Evolutionary conservation across 2,113 vertebrate genomes (phyloP).

Genomic region (Nothoprocta perdicaria): DNA sequence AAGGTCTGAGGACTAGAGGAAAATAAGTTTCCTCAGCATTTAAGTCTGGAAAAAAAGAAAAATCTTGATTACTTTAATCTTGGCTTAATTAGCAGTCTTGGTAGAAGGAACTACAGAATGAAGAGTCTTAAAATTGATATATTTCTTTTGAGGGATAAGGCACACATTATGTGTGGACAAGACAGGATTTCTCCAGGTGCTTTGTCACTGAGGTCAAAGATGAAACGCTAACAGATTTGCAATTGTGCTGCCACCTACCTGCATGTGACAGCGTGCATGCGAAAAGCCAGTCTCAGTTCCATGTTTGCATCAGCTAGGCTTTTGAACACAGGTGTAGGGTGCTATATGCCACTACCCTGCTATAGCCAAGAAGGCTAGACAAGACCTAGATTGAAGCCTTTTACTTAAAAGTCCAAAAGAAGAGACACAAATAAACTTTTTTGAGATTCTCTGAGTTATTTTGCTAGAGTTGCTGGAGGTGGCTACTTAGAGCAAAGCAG

Average conservation of each 20-base stretch:
- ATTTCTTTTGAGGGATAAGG: neutral
- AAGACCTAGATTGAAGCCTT: neutral
- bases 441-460: neutral
- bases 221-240: neutral
- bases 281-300: neutral
- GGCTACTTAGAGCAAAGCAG: neutral
- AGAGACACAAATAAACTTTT: neutral
- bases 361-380: neutral
- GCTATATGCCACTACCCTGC: neutral
- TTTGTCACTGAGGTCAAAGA: neutral
- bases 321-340: rapidly evolving
- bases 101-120: neutral
- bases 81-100: neutral
- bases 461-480: neutral
- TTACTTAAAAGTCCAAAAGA: neutral
- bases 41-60: neutral
- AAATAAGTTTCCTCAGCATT: neutral
- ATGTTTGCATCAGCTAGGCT: rapidly evolving
- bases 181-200: neutral
- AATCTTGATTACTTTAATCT: neutral
- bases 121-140: neutral
- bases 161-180: rapidly evolving
- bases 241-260: neutral
- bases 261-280: neutral
- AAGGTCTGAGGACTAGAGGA: neutral